Base-by-base conservation (phyloP, 2,888 invertebrate species). In the Gymnosoma rotundatum region DNA sequence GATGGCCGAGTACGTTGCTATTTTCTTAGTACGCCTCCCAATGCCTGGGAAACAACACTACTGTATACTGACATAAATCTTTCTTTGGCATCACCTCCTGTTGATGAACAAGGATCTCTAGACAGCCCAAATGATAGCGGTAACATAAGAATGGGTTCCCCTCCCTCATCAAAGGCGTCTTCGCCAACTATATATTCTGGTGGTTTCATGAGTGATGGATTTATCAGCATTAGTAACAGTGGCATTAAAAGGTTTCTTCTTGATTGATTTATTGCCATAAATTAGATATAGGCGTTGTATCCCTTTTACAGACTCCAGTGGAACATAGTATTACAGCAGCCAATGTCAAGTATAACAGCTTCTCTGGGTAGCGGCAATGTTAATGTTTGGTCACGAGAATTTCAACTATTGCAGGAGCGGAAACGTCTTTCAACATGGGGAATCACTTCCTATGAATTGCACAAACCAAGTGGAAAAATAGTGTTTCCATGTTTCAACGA, bases 371-470 rank as follows among this genome's bases (percentile, higher is more conserved):
- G 85, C 7, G 78, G 88, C 18, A 90, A 93, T n/a, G 91, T 91
- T 8, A 93, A 93, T 89, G 92, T 93, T 54, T 94, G 95, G 93
- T 97, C 97, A 0, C 94, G 96, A 48, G 98, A 98, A 90, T 98
- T 98, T 90, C 97, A 98, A 91, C 92, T 99, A 70, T 93, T 98
- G 83, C 96, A 97, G 94, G 99, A 99, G 91, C 93, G 99, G 36
- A 98, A 98, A 92, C 94, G 99, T 74, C 94, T 98, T 56, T 96
- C 98, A 0, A 96, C 97, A 0, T 97, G 97, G 96, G 98, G 99
- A 25, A 98, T 99, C 78, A 98, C 98, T 0, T 97, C 97, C 0
- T 99, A 98, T 89, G 98, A 98, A 91, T 93, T 98, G 70, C 97
- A 98, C 88, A 94, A 95, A 45, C 94, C 93, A 9, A 95, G 96